phyloP scores from a whole-genome alignment of 2,797 vertebrate genomes.

The Clamator glandarius region DNA sequence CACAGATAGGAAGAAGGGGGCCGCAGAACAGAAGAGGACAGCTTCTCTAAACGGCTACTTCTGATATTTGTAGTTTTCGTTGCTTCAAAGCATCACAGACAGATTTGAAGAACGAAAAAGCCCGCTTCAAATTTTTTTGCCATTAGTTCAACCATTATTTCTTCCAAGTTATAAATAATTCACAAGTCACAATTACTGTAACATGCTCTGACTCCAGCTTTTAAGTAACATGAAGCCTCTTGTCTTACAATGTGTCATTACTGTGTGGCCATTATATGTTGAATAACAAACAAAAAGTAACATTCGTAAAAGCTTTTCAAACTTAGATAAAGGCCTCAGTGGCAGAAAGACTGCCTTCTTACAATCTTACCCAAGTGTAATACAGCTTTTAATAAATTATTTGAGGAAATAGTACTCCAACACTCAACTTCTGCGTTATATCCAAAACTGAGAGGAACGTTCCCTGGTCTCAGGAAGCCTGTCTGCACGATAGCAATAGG shows the following conservation, averaged over 20 bases:
- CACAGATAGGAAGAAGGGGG: not conserved
- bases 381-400: not conserved
- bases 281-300: conserved; percentile 51
- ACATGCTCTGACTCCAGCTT: conserved; percentile 5
- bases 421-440: not conserved
- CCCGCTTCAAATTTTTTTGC: not conserved
- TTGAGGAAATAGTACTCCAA: not conserved
- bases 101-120: not conserved
- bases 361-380: not conserved
- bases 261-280: conserved; percentile 6
- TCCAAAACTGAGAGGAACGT: not conserved
- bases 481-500: not conserved
- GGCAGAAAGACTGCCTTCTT: conserved; percentile 35
- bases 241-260: conserved; percentile 36
- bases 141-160: conserved; percentile 29
- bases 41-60: not conserved
- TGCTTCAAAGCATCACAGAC: not conserved
- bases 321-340: not conserved
- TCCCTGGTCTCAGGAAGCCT: not conserved
- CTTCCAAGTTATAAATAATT: conserved; percentile 35
- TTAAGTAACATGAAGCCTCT: conserved; percentile 16
- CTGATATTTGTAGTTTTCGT: not conserved
- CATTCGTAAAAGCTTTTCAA: conserved; percentile 50
- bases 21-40: not conserved
- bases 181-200: not conserved